Evolutionary conservation across 1,140 invertebrate species (phyloP).

Genomic region (Lepidurus arcticus): DNA sequence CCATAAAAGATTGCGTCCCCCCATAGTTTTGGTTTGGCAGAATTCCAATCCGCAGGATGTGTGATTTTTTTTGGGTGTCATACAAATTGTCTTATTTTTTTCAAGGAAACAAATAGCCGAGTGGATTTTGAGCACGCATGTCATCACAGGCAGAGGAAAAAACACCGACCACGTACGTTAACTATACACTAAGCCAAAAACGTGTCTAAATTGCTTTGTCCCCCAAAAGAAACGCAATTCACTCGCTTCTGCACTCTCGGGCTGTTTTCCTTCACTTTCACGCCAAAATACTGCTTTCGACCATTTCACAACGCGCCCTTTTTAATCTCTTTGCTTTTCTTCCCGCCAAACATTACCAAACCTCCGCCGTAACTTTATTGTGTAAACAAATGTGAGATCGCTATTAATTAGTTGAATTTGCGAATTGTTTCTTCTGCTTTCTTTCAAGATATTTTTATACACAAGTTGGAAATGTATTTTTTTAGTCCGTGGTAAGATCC

Average conservation of each 20-base stretch:
- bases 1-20: not conserved
- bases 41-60: not conserved
- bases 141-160: constrained; percentile 19
- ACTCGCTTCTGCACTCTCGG: not conserved
- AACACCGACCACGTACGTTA: constrained; percentile 1
- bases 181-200: not conserved
- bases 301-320: not conserved
- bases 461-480: not conserved
- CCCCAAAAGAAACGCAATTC: not conserved
- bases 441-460: not conserved
- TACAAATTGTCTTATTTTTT: too few relatives aligned
- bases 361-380: not conserved
- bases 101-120: not conserved
- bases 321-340: too few relatives aligned
- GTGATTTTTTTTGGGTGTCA: too few relatives aligned
- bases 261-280: not conserved
- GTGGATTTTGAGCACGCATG: constrained; percentile 8
- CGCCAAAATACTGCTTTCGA: not conserved
- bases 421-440: not conserved
- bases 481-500: not conserved
- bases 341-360: too few relatives aligned
- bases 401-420: not conserved
- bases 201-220: not conserved
- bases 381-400: not conserved
- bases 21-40: not conserved